Evolutionary conservation across 1,140 invertebrate genomes (phyloP).

Genomic region (Drosophila dunni): DNA sequence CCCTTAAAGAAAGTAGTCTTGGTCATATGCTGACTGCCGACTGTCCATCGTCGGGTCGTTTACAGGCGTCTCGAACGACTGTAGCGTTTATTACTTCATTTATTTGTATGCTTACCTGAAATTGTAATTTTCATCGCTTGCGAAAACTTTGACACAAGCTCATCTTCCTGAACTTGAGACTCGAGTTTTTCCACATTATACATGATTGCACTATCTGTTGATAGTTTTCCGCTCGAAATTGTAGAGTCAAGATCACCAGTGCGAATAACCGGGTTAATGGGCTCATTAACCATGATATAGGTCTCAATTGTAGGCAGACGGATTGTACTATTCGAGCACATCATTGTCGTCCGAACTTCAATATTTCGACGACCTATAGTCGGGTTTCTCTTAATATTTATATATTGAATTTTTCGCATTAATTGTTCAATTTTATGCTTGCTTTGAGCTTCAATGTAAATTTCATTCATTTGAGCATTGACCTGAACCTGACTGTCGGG

Average conservation of each 20-base stretch:
- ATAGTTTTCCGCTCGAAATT: slow-evolving; percentile 8
- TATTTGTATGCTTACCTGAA: slow-evolving; percentile 13
- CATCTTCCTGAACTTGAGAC: slow-evolving; percentile 19
- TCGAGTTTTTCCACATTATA: slow-evolving; percentile 18
- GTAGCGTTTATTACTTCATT: neutral
- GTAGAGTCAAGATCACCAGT: slow-evolving; percentile 18
- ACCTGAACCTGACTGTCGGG: slow-evolving; percentile 59
- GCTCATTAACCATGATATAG: slow-evolving; percentile 82
- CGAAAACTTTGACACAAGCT: slow-evolving; percentile 34
- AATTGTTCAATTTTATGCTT: slow-evolving; percentile 95
- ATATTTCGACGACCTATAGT: slow-evolving; percentile 96
- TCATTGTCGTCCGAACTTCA: slow-evolving; percentile 91
- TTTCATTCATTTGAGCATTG: slow-evolving; percentile 91
- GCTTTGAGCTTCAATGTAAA: slow-evolving; percentile 95
- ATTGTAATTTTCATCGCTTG: slow-evolving; percentile 23
- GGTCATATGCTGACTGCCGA: too few species aligned
- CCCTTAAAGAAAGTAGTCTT: too few species aligned
- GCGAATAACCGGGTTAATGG: slow-evolving; percentile 17
- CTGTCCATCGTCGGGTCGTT: too few species aligned
- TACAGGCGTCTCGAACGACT: too few species aligned
- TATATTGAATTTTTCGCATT: slow-evolving; percentile 94
- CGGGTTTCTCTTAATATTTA: slow-evolving; percentile 95
- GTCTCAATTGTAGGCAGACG: slow-evolving; percentile 80
- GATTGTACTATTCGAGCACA: slow-evolving; percentile 85
- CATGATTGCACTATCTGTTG: slow-evolving; percentile 2